Conservation (phyloP, 2,797 vertebrate genomes). For the Cryptoprocta ferox region DNA sequence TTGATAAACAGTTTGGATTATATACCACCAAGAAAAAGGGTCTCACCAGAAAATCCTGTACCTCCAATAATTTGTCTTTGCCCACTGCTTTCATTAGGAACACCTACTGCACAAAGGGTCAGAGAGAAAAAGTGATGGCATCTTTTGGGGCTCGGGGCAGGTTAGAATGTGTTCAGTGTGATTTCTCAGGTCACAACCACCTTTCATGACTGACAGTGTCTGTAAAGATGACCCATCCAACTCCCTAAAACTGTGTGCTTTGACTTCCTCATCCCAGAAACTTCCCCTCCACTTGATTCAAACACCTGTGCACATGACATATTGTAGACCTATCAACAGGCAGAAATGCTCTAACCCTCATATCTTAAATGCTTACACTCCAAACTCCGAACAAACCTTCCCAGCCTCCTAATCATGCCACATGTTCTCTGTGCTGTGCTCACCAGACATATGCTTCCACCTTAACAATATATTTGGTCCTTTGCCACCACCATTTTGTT, state of each 20-base stretch:
- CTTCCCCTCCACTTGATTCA: neutral
- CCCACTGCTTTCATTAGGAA: neutral
- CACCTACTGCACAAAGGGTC: neutral
- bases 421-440: accelerated
- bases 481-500: neutral
- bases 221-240: neutral
- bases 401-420: neutral
- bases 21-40: neutral
- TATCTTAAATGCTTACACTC: neutral
- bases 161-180: neutral
- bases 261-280: neutral
- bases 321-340: neutral
- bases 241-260: neutral
- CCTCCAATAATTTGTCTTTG: neutral
- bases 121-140: neutral
- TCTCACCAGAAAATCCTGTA: neutral
- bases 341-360: neutral
- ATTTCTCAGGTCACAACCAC: neutral
- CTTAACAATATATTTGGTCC: neutral
- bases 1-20: neutral
- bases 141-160: neutral
- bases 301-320: neutral
- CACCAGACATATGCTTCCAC: neutral
- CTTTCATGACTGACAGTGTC: neutral
- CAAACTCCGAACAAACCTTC: neutral